phyloP scores from a whole-genome alignment of 1,140 invertebrate genomes.

The Pseudomyrmex concolor region DNA sequence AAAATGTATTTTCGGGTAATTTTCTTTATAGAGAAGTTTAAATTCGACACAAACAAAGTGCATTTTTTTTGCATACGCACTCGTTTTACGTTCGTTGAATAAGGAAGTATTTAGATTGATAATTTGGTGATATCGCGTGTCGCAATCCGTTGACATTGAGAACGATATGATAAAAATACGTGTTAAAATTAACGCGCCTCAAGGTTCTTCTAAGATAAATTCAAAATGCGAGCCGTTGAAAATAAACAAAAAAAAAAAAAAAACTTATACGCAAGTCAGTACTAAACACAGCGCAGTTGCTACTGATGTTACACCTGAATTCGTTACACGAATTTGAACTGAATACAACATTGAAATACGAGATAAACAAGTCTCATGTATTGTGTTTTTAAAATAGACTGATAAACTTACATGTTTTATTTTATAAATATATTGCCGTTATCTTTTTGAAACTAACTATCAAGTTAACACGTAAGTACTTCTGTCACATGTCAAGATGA shows the following conservation, averaged over 20 bases:
- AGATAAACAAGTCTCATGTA: background rate
- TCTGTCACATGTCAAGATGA: background rate
- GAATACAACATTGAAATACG: background rate
- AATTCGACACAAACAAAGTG: background rate
- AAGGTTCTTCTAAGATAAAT: background rate
- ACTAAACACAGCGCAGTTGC: background rate
- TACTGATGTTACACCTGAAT: background rate
- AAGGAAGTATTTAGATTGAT: slow-evolving; percentile 22
- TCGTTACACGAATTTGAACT: background rate
- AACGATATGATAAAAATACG: slow-evolving; percentile 1
- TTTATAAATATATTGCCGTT: no score
- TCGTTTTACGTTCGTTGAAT: background rate
- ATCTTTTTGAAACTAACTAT: background rate
- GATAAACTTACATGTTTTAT: no score
- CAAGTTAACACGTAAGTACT: background rate
- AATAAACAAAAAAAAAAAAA: background rate
- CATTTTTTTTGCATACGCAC: no score
- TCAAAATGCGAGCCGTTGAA: no score
- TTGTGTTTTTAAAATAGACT: background rate
- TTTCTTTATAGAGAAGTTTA: background rate
- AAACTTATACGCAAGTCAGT: background rate
- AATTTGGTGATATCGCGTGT: slow-evolving; percentile 13
- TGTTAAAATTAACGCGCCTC: background rate
- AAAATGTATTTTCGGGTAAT: background rate
- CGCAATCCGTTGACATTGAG: background rate